phyloP scores from a whole-genome alignment of 2,888 invertebrate species.

The Maniola hyperantus region DNA sequence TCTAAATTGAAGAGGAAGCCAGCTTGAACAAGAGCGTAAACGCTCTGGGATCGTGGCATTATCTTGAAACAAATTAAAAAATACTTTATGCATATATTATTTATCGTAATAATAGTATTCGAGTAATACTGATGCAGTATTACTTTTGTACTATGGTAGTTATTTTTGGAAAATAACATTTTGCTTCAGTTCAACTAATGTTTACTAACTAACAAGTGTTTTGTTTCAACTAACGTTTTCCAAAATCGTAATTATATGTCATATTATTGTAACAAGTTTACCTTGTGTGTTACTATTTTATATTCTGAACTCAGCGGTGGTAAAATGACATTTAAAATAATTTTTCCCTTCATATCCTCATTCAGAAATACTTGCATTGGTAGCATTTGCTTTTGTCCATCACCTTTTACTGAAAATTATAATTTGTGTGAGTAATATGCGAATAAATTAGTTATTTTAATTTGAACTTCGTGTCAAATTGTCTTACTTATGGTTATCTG shows the following conservation, averaged over 20 bases:
- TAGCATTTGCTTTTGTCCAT: neutral
- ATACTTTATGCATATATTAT: too few species aligned
- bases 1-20: constrained; percentile 85
- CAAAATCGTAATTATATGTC: too few species aligned
- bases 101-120: too few species aligned
- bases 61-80: constrained; percentile 83
- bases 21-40: constrained; percentile 88
- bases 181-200: too few species aligned
- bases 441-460: neutral
- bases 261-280: too few species aligned
- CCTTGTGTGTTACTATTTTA: constrained; percentile 84
- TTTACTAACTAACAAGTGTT: too few species aligned
- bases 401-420: constrained; percentile 2
- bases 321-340: constrained; percentile 82
- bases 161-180: too few species aligned
- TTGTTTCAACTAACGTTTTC: too few species aligned
- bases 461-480: too few species aligned
- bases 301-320: constrained; percentile 71
- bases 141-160: too few species aligned
- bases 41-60: constrained; percentile 87
- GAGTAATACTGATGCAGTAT: too few species aligned
- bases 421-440: neutral
- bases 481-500: constrained; percentile 61
- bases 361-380: constrained; percentile 66
- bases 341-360: constrained; percentile 64